Evolutionary conservation across 2,888 invertebrate genomes (phyloP).

Genomic region (Drosophila antonietae): DNA sequence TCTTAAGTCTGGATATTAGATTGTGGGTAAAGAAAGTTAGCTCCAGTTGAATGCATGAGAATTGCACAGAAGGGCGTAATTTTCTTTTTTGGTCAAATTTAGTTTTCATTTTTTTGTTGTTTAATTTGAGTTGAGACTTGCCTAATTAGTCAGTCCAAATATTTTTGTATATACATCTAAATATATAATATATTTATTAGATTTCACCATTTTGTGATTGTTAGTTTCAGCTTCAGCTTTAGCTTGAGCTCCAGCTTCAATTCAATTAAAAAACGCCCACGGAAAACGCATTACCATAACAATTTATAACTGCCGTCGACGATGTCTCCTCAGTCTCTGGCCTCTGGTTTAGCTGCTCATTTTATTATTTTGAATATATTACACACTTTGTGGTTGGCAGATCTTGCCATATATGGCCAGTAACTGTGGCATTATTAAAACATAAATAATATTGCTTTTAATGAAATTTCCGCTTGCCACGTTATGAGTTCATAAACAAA

Average conservation of each 20-base stretch:
- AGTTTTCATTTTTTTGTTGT: neutral
- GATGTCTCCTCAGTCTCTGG: constrained; percentile 52
- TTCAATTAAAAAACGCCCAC: constrained; percentile 78
- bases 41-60: neutral
- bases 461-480: constrained; percentile 72
- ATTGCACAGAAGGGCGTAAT: neutral
- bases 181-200: constrained; percentile 56
- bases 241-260: constrained; percentile 29
- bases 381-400: constrained; percentile 45
- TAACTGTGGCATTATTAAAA: constrained; percentile 68
- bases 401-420: constrained; percentile 51
- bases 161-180: constrained; percentile 12
- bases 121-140: too few relatives aligned
- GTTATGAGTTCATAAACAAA: constrained; percentile 79
- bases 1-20: neutral
- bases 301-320: constrained; percentile 73
- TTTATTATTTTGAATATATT: constrained; percentile 73
- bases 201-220: constrained; percentile 62
- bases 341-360: constrained; percentile 54
- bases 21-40: neutral
- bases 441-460: constrained; percentile 73
- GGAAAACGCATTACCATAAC: constrained; percentile 69
- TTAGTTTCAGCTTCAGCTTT: constrained; percentile 26
- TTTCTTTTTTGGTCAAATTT: neutral
- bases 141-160: neutral